These are phyloP conservation scores for Drosophila mayri DNA, from an alignment of 1,140 invertebrate genomes.

Conservation along the genomic window DNA sequence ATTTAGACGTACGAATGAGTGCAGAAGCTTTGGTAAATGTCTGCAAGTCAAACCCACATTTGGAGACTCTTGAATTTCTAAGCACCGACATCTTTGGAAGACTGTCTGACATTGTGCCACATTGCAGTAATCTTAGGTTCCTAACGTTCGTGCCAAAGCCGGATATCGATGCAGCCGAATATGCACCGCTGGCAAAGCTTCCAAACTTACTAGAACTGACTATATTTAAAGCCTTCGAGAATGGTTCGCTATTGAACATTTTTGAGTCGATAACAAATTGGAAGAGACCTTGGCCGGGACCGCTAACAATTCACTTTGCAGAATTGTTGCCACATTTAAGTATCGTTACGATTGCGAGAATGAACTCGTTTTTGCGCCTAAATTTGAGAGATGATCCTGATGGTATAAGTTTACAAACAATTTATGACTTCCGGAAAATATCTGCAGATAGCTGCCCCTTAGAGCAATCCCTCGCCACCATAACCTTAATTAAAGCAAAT, in stretches of 20 bases:
- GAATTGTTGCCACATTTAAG: neutral
- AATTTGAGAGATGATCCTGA: neutral
- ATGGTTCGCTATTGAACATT: neutral
- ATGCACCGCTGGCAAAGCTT: neutral
- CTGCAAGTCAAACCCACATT: neutral
- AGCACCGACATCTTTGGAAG: neutral
- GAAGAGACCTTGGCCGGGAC: neutral
- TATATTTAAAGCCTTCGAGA: neutral
- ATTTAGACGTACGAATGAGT: neutral
- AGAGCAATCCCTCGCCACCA: neutral
- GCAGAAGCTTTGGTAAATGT: neutral
- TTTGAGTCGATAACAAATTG: neutral
- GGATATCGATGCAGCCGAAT: neutral
- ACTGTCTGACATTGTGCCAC: conserved; percentile 1
- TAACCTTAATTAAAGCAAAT: neutral
- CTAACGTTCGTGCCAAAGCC: neutral
- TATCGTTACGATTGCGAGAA: neutral
- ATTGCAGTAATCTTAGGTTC: neutral
- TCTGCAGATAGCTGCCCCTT: neutral
- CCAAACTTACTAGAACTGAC: neutral
- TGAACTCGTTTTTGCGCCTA: neutral
- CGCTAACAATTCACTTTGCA: neutral
- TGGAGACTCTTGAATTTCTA: accelerated
- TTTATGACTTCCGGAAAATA: neutral
- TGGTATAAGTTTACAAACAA: neutral